Evolutionary conservation across 2,888 invertebrate genomes (phyloP), one percentile per base, ranked within the genome.

Genomic region (Dryococelus australis): DNA sequence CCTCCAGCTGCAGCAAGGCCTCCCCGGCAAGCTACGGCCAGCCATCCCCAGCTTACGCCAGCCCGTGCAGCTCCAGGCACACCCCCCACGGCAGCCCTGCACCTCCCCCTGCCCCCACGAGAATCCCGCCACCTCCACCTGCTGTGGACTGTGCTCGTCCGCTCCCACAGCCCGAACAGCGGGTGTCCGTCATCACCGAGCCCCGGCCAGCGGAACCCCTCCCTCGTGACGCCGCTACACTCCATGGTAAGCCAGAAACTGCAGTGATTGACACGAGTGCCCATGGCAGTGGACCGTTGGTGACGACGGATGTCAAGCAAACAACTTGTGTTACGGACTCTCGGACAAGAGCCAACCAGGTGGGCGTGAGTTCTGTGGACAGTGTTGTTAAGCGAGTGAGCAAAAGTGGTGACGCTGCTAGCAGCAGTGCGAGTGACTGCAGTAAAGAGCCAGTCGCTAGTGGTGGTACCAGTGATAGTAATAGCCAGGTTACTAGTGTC

Each of bases 11-110:
- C 87, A 89, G 86, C 78, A 88, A 88, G 86, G 87, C 86, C 89
- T 94, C 95, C 87, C 94, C 90, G 90, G 93, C 91, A 90, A 92
- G 93, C 89, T 94, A 94, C 90, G 94, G 94, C 88, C 94, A 94
- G 90, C 94, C 94, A 87, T 93, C 94, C 81, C 93, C 93, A 3
- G 92, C 92, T 12, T 92, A 92, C 85, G 92, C 92, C 78, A 92
- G 91, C 87, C 94, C 88, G 6, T 88, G 88, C 88, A 93, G 94
- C 87, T 93, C 94, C 78, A 92, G 94, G 84, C 93, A 92, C 89
- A 93, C 93, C 87, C 93, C 94, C 86, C 94, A 93, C 89, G 92
- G 92, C 87, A 92, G 92, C 90, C 92, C 93, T 78, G 92, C 92
- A 92, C 93, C 94, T 92, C 91, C 94, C 91, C 91, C 94, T 91